Conservation (phyloP, 2,113 vertebrate genomes). For the Daphoenositta chrysoptera region DNA sequence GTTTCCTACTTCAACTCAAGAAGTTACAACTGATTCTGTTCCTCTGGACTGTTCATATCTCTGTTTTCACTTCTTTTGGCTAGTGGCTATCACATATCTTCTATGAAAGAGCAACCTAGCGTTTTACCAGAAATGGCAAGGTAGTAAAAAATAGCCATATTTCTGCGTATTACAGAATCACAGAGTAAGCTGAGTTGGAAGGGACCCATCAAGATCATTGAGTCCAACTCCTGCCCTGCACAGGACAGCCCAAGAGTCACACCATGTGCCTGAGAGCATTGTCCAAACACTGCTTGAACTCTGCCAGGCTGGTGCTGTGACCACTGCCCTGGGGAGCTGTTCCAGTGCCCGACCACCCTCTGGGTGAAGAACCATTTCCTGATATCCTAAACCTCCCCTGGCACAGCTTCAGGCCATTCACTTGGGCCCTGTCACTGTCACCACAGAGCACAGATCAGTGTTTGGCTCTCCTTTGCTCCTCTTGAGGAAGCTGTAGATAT, state of each 20-base stretch:
- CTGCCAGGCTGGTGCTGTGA: background rate
- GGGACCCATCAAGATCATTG: background rate
- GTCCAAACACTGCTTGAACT: rapidly evolving
- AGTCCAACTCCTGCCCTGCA: background rate
- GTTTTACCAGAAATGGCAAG: background rate
- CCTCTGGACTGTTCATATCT: background rate
- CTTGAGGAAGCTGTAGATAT: background rate
- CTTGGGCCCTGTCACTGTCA: background rate
- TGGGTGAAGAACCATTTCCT: rapidly evolving
- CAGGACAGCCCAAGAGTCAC: background rate
- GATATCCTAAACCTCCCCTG: background rate
- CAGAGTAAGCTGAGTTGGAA: background rate
- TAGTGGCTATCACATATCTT: background rate
- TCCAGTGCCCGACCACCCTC: background rate
- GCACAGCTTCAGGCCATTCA: background rate
- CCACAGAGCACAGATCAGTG: background rate
- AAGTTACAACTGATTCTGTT: background rate
- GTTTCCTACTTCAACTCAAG: background rate
- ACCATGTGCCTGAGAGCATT: background rate
- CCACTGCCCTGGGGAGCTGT: background rate
- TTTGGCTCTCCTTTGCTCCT: background rate
- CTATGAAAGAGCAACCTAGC: background rate
- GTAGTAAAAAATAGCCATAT: background rate
- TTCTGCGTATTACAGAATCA: background rate
- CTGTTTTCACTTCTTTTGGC: background rate